Evolutionary conservation across 2,797 vertebrate species (phyloP), one percentile per base, ranked within the genome.

Genomic region (Hoplostethus mediterraneus): DNA sequence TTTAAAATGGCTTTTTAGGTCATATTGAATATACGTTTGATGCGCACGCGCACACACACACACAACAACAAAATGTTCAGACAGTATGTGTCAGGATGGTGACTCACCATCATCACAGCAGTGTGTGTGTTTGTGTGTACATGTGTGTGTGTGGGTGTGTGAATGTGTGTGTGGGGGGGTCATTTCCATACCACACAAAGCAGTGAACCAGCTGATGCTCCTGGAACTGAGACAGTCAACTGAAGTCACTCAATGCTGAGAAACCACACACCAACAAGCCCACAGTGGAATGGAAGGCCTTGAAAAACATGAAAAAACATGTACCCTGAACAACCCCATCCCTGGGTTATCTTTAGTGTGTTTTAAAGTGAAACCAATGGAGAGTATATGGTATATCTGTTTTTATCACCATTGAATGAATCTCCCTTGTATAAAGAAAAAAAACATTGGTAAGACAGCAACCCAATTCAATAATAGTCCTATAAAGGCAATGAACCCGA

Each of bases 51-150:
- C 21, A 21, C 21, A 21, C 21, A 21, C n/a, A n/a, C 47, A 49
- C 36, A 44, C 38, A 49, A 4, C n/a, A 25, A 61, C 21, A 45
- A 63, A 63, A 63, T 63, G 60, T 63, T 38, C 60, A 45, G 51
- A 40, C 30, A 28, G 25, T 14, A 16, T 66, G 63, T 42, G 63
- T 54, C 63, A 66, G 7, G 31, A 53, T 65, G 63, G 38, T 66
- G 63, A 66, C 51, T 55, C 63, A 66, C 31, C 25, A 44, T 42
- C 2, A 11, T 21, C 21, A 21, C 21, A 21, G 21, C 51, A 12
- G 64, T 58, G 54, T 51, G 54, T 66, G 63, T 73, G 76, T 76
- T 47, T 51, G 66, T 66, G 36, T 58, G 30, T 17, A 30, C 44
- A 36, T 65, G 10, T 48, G 47, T 48, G 47, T 48, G 47, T 17